Conservation (phyloP, 2,797 vertebrate species). For the Sebastolobus altivelis region DNA sequence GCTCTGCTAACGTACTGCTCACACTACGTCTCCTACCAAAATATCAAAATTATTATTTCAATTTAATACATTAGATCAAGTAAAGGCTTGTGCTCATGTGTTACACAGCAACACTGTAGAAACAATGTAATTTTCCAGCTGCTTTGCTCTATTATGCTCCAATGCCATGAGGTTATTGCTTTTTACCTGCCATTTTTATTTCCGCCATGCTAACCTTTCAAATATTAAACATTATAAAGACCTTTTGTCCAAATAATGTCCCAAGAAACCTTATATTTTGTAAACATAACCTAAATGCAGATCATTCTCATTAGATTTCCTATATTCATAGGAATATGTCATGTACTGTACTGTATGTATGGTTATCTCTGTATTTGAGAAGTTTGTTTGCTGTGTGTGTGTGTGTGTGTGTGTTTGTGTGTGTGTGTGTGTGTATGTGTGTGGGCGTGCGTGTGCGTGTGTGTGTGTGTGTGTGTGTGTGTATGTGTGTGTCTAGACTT, state of each 20-base stretch:
- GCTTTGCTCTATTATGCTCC: no score
- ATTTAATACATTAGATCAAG: neutral
- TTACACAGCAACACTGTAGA: neutral
- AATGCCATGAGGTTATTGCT: no score
- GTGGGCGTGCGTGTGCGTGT: neutral
- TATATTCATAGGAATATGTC: neutral
- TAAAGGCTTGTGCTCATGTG: neutral
- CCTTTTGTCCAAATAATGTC: neutral
- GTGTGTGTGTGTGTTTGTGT: neutral
- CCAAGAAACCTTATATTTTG: neutral
- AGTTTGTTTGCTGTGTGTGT: slow-evolving; percentile 14
- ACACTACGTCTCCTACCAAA: no score
- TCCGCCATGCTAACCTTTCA: neutral
- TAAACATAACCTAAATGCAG: neutral
- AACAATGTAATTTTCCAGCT: neutral
- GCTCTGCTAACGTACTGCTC: no score
- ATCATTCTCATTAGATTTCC: neutral
- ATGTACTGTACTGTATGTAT: neutral
- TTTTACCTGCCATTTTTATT: neutral
- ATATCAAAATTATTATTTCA: neutral
- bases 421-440: neutral
- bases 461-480: neutral
- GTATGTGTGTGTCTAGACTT: slow-evolving; percentile 12
- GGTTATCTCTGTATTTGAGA: neutral
- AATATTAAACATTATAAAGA: neutral